Base-by-base conservation (phyloP, 2,113 vertebrate species). In the Nothocercus julius region DNA sequence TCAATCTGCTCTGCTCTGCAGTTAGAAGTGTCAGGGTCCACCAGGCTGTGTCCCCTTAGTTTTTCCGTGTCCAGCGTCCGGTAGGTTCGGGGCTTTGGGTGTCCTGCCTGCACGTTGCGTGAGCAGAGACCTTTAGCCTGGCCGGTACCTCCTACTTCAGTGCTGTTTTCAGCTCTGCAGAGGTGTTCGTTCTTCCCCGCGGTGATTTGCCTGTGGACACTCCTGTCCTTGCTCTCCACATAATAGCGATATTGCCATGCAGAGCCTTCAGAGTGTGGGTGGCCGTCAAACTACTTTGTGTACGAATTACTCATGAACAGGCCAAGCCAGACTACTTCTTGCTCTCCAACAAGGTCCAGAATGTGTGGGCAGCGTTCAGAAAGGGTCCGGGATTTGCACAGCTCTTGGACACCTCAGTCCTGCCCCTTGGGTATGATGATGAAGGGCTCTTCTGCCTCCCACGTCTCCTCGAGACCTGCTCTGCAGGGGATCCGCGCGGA, bases 241-340 rank as follows among this genome's bases (percentile, higher is more conserved):
- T 20, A 5, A 8, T 7, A 9, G 6, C 21, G 2, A 1, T 0
- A 0, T 0, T 2, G 19, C 4, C 8, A 25, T 21, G 62, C 30
- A 19, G 61, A 45, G 2, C 61, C 66, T 8, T 28, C 25, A 13
- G 67, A 6, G 34, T 0, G 0, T 1, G 3, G 10, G 67, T 40
- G 63, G n/a, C 17, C 5, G 20, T 45, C 9, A 1, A 1, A 13
- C 0, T 19, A 3, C 70, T 77, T 30, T 1, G 2, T 13, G 59
- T 6, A 9, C 61, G 16, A 1, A 11, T 15, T 9, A 9, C 25
- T 28, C 51, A 27, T 7, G 4, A 69, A 15, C 2, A 5, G 63
- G 36, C 49, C 11, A 28, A 24, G 47, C 49, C 32, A 16, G 45
- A 54, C 53, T 80, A 68, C 63, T 2, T 4, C 7, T 3, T 59